These are phyloP conservation scores for Bufotes viridis DNA, from an alignment of 2,797 vertebrate species.

Conservation along the genomic window DNA sequence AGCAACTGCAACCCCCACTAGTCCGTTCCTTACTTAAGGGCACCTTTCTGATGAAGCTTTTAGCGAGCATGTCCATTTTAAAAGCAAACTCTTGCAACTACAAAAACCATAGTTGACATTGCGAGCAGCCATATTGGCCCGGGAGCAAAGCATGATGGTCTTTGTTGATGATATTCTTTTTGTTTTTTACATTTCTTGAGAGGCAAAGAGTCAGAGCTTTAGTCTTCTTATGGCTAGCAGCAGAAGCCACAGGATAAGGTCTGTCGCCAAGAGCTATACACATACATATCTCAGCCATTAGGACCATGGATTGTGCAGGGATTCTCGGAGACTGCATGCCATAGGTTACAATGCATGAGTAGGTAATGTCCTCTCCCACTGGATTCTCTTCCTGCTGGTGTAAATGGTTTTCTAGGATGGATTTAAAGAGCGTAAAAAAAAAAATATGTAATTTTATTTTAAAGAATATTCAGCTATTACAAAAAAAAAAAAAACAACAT, in stretches of 20 bases:
- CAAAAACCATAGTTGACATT: neutral
- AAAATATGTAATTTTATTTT: conserved; percentile 53
- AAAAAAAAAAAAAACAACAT: neutral
- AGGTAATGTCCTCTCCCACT: conserved; percentile 37
- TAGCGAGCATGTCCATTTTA: conserved; percentile 10
- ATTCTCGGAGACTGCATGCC: conserved; percentile 46
- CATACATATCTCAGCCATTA: conserved; percentile 12
- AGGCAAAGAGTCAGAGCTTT: neutral
- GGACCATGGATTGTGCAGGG: conserved; percentile 18
- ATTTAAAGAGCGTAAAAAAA: neutral
- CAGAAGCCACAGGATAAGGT: neutral
- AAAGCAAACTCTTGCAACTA: neutral
- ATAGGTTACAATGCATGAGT: conserved; percentile 55
- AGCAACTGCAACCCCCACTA: neutral
- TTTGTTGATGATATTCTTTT: neutral
- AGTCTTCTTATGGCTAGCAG: neutral
- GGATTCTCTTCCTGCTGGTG: conserved; percentile 36
- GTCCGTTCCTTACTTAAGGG: neutral
- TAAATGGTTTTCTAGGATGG: conserved; percentile 51
- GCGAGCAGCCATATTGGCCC: conserved; percentile 26
- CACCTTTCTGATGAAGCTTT: neutral
- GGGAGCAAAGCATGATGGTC: conserved; percentile 29
- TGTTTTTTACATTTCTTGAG: neutral
- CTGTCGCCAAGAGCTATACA: conserved; percentile 9
- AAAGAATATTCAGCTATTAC: conserved; percentile 51